Conservation (phyloP, 2,113 vertebrate genomes). For the Oenanthe melanoleuca region DNA sequence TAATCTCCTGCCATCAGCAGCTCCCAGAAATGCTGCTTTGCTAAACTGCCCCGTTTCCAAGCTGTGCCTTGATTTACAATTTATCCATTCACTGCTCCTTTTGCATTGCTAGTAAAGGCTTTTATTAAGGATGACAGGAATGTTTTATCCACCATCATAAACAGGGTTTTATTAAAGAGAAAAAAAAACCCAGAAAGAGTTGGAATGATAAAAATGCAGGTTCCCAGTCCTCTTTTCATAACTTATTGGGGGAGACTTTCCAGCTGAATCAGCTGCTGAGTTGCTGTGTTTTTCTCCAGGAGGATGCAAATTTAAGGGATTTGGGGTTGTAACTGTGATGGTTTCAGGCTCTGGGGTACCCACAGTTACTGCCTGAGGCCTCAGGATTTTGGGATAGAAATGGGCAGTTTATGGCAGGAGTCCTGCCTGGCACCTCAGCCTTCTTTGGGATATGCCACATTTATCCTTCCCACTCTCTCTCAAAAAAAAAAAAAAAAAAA, state of each 20-base stretch:
- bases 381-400: neutral
- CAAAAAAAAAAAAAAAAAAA: neutral
- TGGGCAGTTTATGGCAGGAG: neutral
- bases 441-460: neutral
- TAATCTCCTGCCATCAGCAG: slow-evolving; percentile 55
- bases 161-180: slow-evolving; percentile 53
- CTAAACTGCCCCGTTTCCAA: slow-evolving; percentile 44
- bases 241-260: slow-evolving; percentile 50
- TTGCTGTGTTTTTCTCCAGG: neutral
- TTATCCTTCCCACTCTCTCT: neutral
- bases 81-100: slow-evolving; percentile 29
- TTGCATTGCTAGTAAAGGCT: slow-evolving; percentile 53
- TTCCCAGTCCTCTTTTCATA: slow-evolving; percentile 26
- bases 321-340: neutral
- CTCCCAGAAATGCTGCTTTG: slow-evolving; percentile 39
- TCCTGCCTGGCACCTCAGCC: neutral
- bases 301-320: slow-evolving; percentile 44
- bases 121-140: slow-evolving; percentile 57
- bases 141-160: slow-evolving; percentile 60
- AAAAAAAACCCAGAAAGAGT: neutral
- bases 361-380: neutral
- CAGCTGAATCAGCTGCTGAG: slow-evolving; percentile 69
- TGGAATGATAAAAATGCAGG: slow-evolving; percentile 32
- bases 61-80: slow-evolving; percentile 49
- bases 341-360: neutral